A percentile compares a stretch with the other conserved stretches of the same genome.
phyloP scores from a whole-genome alignment of 1,140 invertebrate species.

The Bombus ignitus region DNA sequence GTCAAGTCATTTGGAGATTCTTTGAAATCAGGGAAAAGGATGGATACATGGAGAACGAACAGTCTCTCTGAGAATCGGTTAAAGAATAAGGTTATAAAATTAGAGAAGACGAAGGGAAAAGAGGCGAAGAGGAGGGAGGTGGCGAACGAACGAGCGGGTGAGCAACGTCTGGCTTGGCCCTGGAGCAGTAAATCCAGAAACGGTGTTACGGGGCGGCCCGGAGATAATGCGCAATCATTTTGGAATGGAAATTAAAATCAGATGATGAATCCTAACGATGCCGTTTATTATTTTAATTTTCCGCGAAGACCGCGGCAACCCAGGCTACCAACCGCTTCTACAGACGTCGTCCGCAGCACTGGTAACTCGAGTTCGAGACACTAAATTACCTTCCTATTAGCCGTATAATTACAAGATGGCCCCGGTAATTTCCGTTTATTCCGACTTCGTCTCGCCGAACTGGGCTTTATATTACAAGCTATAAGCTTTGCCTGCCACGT shows the following conservation, averaged over 20 bases:
- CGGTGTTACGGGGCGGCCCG: conserved; percentile 73
- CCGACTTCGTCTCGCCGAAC: conserved; percentile 76
- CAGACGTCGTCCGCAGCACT: conserved; percentile 68
- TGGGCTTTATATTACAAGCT: conserved; percentile 63
- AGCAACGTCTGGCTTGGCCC: conserved; percentile 70
- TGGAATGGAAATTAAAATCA: conserved; percentile 84
- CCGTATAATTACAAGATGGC: conserved; percentile 84
- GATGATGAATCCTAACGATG: conserved; percentile 84
- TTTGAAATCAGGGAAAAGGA: not conserved
- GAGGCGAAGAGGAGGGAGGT: conserved; percentile 49
- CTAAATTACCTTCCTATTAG: conserved; percentile 84
- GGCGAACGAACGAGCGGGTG: conserved; percentile 59
- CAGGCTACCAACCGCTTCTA: conserved; percentile 53
- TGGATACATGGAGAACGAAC: not conserved
- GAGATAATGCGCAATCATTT: conserved; percentile 84
- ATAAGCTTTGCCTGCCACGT: conserved; percentile 18
- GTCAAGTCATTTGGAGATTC: not conserved
- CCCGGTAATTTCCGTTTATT: conserved; percentile 83
- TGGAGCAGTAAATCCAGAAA: conserved; percentile 79
- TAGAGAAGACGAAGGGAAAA: conserved; percentile 15
- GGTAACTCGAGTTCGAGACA: conserved; percentile 82
- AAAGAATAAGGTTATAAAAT: conserved; percentile 35
- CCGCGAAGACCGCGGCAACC: conserved; percentile 75
- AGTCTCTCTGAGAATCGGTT: not conserved
- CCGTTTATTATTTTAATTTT: conserved; percentile 84